Evolutionary conservation across 2,113 vertebrate species (phyloP), one percentile per base, ranked within the genome.

Genomic region (Elachura formosa): DNA sequence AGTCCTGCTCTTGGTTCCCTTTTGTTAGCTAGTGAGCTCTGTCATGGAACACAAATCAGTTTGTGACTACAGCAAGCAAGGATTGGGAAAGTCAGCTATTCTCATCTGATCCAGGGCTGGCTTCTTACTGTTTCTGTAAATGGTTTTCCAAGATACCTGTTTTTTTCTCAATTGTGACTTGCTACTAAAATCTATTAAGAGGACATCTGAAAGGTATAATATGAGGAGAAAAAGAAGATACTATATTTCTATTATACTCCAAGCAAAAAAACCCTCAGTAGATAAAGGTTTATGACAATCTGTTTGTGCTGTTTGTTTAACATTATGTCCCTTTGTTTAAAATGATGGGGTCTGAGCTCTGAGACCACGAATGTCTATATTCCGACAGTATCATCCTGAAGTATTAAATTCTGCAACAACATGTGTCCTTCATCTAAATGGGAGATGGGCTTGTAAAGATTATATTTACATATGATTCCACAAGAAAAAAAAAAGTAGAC

Each of bases 361-460:
- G 75, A 43, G 41, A 10, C 10, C 51, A 15, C 9, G 33, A 67
- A 28, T 14, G 9, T 46, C 41, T 64, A 2, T 41, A 26, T 56
- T 95, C 59, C 82, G 62, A 43, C 18, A 2, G 28, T 46, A n/a
- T 75, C 71, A 66, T 86, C 40, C 31, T 67, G 21, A 76, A 62
- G 43, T 76, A 84, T 63, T 92, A 85, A 58, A 87, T 76, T 81
- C 82, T 94, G 54, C 56, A 80, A 19, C 78, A 92, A 54, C 52
- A 45, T 91, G 78, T 73, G 93, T 72, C 55, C 73, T 94, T 72
- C n/a, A 51, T 96, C 84, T 91, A 45, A 75, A 49, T 92, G 71
- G 62, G 81, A 96, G 74, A 51, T 3, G 25, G 85, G 64, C 79
- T 88, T 31, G 9, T 83, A 80, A 90, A 86, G 63, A 62, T 68